Evolutionary conservation across 2,113 vertebrate species (phyloP), one percentile per base, ranked within the genome.

Genomic region (Tricholaema leucomelas): DNA sequence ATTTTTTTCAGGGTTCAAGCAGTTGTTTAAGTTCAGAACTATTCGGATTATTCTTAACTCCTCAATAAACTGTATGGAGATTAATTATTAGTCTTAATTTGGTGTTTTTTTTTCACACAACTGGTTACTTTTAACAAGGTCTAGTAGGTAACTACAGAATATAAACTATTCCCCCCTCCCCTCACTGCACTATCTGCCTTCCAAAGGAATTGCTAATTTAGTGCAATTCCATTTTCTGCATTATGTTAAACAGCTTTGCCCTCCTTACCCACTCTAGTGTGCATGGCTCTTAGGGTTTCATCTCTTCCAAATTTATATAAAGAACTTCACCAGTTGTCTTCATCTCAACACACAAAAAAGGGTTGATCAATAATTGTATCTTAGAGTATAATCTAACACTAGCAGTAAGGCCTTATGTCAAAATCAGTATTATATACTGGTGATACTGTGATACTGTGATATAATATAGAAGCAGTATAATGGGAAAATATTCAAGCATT

Each of bases 151-250:
- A 74, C 30, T 23, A 60, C 46, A 13, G 15, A 19, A 52, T 50
- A 64, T 54, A 24, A 81, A 75, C 4, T 52, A 44, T 72, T 12
- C 72, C 13, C 42, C 16, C 8, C 42, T 13, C 54, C 71, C 17
- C 16, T 46, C 55, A 63, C 20, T 81, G 65, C 21, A 70, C 44
- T 36, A 73, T 73, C 35, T 75, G 87, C 58, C 42, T 86, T 74
- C 24, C 40, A 50, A 40, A 70, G 24, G 70, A 92, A 81, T 74
- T 25, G 50, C 33, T 59, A 24, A 67, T 81, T 63, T 54, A 33
- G 46, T 67, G 21, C 76, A 83, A 69, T 30, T 60, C 48, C 15
- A 60, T 80, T 90, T 88, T 87, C 46, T 88, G 40, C 52, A 66
- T 71, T 10, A 3, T 36, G 52, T 36, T 21, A 35, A 50, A 38